Conservation (phyloP, 2,888 invertebrate species). For the Polyommatus iphigenia region DNA sequence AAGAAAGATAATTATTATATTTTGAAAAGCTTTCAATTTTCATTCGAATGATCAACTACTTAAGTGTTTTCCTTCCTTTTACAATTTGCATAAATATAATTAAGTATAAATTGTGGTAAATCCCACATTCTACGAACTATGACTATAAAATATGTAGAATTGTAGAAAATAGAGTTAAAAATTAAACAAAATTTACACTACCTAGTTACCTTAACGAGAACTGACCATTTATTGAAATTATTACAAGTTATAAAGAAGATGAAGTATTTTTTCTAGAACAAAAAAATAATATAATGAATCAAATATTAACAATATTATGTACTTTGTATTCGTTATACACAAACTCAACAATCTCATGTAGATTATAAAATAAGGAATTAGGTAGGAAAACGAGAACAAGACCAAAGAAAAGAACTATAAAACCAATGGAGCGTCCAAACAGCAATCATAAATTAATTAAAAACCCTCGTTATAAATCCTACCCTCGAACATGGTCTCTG, state of each 20-base stretch:
- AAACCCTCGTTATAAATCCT: constrained; percentile 42
- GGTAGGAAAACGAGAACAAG: not conserved
- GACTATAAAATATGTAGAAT: not conserved
- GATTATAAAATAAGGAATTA: too few relatives aligned
- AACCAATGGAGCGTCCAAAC: constrained; percentile 20
- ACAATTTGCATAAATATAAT: not conserved
- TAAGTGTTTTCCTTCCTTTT: not conserved
- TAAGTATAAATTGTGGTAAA: not conserved
- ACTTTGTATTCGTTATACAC: too few relatives aligned
- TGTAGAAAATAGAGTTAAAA: not conserved
- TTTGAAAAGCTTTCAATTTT: too few relatives aligned
- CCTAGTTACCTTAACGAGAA: not conserved
- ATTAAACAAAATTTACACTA: not conserved
- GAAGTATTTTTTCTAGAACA: too few relatives aligned
- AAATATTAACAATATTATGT: too few relatives aligned
- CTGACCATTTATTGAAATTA: too few relatives aligned
- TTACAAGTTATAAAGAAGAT: too few relatives aligned
- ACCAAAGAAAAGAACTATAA: not conserved
- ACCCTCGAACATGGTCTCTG: constrained; percentile 6
- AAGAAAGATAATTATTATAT: too few relatives aligned
- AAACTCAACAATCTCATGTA: too few relatives aligned
- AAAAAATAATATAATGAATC: too few relatives aligned
- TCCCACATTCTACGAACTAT: not conserved
- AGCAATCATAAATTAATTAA: constrained; percentile 48
- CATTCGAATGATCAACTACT: too few relatives aligned